These are phyloP conservation scores for Gymnoscopelus microlampas DNA, from an alignment of 2,797 vertebrate species.

Conservation along the genomic window DNA sequence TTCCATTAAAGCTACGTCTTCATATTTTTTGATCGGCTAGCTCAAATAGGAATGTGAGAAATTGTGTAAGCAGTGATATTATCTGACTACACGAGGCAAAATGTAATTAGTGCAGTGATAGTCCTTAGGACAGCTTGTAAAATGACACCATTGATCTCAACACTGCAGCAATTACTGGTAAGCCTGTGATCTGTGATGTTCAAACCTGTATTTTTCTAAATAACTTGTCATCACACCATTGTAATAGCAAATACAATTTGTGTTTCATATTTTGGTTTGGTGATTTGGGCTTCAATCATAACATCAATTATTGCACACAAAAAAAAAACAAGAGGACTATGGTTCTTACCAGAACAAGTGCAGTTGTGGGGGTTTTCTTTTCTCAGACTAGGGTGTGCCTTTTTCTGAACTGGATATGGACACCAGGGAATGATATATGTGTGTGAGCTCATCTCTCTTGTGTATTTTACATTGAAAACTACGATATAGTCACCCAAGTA, in stretches of 20 bases:
- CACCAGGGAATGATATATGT: constrained; percentile 65
- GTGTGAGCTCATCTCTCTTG: constrained; percentile 78
- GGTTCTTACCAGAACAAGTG: constrained; percentile 75
- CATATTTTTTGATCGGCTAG: constrained; percentile 2
- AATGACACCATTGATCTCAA: constrained; percentile 69
- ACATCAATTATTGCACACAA: background rate
- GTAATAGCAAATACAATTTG: background rate
- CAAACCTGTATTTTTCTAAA: background rate
- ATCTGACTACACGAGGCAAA: constrained; percentile 45
- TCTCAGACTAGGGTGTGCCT: constrained; percentile 82
- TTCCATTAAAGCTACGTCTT: constrained; percentile 28
- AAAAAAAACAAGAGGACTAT: constrained; percentile 29
- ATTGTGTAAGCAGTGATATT: constrained; percentile 10
- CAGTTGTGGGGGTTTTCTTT: constrained; percentile 58
- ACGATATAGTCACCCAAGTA: constrained; percentile 45
- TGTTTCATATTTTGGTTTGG: background rate
- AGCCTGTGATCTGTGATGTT: constrained; percentile 18
- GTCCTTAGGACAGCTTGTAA: constrained; percentile 54
- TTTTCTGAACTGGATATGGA: constrained; percentile 64
- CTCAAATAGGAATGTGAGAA: constrained; percentile 16
- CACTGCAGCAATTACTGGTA: constrained; percentile 54
- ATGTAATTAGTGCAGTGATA: constrained; percentile 54
- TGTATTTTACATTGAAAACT: constrained; percentile 63
- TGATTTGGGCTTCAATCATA: constrained; percentile 22
- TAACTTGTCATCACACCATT: background rate